A percentile compares a stretch with the other conserved stretches of the same genome.
phyloP scores from a whole-genome alignment of 2,888 invertebrate species.

The Eupelmus urozonus region DNA sequence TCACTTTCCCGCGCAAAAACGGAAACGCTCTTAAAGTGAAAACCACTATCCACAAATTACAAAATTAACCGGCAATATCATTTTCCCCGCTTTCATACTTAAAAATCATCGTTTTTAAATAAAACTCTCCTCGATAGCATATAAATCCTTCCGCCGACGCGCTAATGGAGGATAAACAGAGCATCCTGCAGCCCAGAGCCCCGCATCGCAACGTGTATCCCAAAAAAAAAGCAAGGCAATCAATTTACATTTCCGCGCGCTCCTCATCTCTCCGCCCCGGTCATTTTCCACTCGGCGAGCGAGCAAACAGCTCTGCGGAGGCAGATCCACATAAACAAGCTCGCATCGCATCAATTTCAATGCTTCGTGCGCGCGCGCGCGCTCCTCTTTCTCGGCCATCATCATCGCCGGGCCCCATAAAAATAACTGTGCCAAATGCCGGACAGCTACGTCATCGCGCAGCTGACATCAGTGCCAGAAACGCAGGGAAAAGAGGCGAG shows the following conservation, averaged over 20 bases:
- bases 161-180: too few species aligned
- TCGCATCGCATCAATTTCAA: constrained; percentile 18
- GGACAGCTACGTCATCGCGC: neutral
- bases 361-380: neutral
- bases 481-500: neutral
- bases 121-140: too few species aligned
- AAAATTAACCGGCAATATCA: too few species aligned
- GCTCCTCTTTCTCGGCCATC: constrained; percentile 7
- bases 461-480: constrained; percentile 16
- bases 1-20: too few species aligned
- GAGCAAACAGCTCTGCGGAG: neutral
- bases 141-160: too few species aligned
- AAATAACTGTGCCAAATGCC: constrained; percentile 46
- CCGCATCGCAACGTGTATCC: too few species aligned
- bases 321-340: neutral
- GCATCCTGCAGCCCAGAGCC: too few species aligned
- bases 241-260: neutral
- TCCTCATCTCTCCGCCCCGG: neutral
- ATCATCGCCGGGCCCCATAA: neutral
- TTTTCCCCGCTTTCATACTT: too few species aligned
- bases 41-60: too few species aligned
- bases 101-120: too few species aligned
- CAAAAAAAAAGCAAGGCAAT: too few species aligned
- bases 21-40: too few species aligned
- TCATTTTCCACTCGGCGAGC: neutral